Evolutionary conservation across 2,888 invertebrate species (phyloP), one percentile per base, ranked within the genome.

Genomic region (Synergus umbraculus): DNA sequence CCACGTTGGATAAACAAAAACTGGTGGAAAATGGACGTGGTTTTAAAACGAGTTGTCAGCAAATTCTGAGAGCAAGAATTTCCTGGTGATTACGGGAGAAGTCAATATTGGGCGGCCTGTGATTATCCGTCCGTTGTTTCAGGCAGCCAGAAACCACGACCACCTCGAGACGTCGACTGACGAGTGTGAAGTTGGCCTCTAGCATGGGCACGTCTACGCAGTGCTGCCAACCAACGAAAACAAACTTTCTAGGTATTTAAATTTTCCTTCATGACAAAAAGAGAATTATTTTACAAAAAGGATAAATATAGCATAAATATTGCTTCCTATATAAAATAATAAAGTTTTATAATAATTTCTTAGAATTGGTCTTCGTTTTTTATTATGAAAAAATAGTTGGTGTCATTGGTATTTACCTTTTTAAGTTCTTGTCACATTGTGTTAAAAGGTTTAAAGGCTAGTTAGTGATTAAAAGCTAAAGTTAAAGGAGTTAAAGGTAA

Each of bases 31-130:
- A 5, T 67, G 4, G 13, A 29, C 15, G 12, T 13, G 2, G 15
- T 29, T 15, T 69, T 12, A 29, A 29, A 46, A 69, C 29, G n/a
- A 69, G 9, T 12, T 49, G 69, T 69, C 69, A 69, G 49, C 37
- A 22, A 44, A 49, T 15, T 29, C 9, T 58, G 18, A 3, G 63
- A 13, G 63, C 12, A 5, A 12, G 29, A 29, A 63, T 63, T 13
- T 29, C 29, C 29, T 63, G 63, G 4, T 63, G 4, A 63, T 63
- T 10, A 63, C 63, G 13, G 29, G 29, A 22, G 10, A 63, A 29
- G 29, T 29, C 22, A 63, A 63, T 63, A 22, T 63, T 63, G 29
- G 63, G 12, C 29, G 29, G 13, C 18, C 63, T 29, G 1, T 18
- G 2, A 63, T 13, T 63, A 22, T 63, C 29, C 7, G 63, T 22